These are phyloP conservation scores for Dinocampus coccinellae DNA, from an alignment of 2,888 invertebrate genomes.

Conservation along the genomic window DNA sequence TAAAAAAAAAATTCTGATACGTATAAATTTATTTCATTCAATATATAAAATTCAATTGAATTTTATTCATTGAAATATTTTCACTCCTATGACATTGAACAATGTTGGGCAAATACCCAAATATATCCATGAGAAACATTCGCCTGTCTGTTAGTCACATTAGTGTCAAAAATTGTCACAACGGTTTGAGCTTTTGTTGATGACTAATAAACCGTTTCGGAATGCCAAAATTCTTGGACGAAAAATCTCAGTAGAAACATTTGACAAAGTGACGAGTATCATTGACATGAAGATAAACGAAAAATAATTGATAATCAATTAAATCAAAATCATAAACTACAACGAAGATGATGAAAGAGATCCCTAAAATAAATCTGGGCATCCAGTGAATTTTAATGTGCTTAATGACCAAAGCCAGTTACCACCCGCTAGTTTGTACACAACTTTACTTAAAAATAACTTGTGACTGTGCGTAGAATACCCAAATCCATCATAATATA, in stretches of 20 bases:
- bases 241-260: not conserved
- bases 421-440: not conserved
- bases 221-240: slow-evolving; percentile 1
- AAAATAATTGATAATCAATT: not conserved
- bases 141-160: slow-evolving; percentile 5
- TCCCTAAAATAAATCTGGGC: too few species aligned
- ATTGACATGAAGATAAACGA: not conserved
- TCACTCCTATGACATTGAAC: not conserved
- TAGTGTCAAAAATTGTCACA: not conserved
- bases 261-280: not conserved
- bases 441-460: not conserved
- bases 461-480: not conserved
- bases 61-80: not conserved
- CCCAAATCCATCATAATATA: slow-evolving; percentile 3
- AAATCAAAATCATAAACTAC: not conserved
- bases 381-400: not conserved
- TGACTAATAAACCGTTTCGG: not conserved
- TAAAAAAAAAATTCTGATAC: too few species aligned
- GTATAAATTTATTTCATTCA: too few species aligned
- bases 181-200: not conserved
- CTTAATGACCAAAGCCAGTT: not conserved
- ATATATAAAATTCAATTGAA: not conserved
- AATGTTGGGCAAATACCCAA: not conserved
- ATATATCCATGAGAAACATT: not conserved
- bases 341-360: too few species aligned